Conservation (phyloP, 1,140 invertebrate genomes). For the Lysiphlebus fabarum region DNA sequence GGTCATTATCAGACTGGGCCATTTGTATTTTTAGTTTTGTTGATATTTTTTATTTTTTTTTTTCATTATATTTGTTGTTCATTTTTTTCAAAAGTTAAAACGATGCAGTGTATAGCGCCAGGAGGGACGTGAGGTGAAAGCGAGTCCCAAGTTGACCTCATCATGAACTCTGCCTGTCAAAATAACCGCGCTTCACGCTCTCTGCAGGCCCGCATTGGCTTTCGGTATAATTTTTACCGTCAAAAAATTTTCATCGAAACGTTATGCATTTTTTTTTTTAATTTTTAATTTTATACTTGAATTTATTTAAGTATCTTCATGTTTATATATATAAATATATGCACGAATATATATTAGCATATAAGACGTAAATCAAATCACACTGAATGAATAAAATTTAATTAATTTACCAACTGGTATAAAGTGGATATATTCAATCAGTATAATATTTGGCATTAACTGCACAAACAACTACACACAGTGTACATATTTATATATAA, state of each 20-base stretch:
- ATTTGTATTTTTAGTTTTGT: constrained; percentile 2
- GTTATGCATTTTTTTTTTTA: too few relatives aligned
- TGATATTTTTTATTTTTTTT: neutral
- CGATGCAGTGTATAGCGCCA: constrained; percentile 14
- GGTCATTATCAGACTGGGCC: constrained; percentile 20
- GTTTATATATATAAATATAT: too few relatives aligned
- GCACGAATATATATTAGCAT: neutral
- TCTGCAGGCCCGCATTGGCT: too few relatives aligned
- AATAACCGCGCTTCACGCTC: constrained; percentile 15
- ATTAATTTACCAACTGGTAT: constrained; percentile 21
- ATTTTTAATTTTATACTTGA: too few relatives aligned
- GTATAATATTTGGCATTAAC: neutral
- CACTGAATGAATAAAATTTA: constrained; percentile 16
- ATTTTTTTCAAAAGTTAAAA: neutral
- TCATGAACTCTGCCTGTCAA: constrained; percentile 23
- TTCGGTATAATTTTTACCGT: too few relatives aligned
- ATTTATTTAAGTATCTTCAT: too few relatives aligned
- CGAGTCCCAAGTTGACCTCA: constrained; percentile 24
- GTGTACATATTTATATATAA: neutral
- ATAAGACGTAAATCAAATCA: constrained; percentile 24
- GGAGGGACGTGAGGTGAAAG: constrained; percentile 26
- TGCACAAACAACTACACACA: too few relatives aligned
- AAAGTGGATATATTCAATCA: constrained; percentile 25
- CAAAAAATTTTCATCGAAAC: too few relatives aligned
- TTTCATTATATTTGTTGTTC: too few relatives aligned